Base-by-base conservation (phyloP, 2,113 vertebrate species). In the Oophaga pumilio region DNA sequence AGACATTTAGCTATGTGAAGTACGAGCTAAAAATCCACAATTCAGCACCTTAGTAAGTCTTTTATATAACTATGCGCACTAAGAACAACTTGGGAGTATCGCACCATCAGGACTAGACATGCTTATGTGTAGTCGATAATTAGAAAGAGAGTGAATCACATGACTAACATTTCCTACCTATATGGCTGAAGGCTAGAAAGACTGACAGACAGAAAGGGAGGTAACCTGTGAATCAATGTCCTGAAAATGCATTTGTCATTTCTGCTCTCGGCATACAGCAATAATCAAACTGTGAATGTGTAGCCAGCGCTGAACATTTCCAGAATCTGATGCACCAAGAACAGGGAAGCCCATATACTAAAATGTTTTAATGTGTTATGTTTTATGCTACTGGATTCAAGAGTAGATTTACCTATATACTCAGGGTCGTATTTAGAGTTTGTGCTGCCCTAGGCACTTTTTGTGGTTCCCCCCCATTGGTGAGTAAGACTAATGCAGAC, bases 101-200 rank as follows among this genome's bases (percentile, higher is more conserved):
- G 57, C 11, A 1, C 11, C n/a, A 50, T 79, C 73, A 86, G 2
- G 85, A 56, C 76, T 57, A 77, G 60, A 79, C 85, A 86, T 79
- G 85, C 49, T 33, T 28, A 33, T 33, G 24, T 22, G 77, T 28
- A 52, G n/a, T 56, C 59, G 56, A 43, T 86, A 50, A 62, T 76
- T 76, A 52, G 49, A 69, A 43, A 43, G 62, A 76, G 59, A 79
- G 62, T 86, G 85, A 86, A 64, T 86, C 85, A 86, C 76, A 69
- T 77, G 52, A 49, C n/a, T 60, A 24, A 62, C 43, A 62, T 64
- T 49, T 76, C 53, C 53, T 49, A 59, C 26, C 59, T 17, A 1
- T 76, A 43, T 66, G 52, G 84, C 84, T 78, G 4, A 52, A 52
- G 59, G 84, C 84, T 84, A 17, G 68, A 33, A 1, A 82, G 5